Conservation (phyloP, 1,140 invertebrate species). For the Drosophila takahashii region DNA sequence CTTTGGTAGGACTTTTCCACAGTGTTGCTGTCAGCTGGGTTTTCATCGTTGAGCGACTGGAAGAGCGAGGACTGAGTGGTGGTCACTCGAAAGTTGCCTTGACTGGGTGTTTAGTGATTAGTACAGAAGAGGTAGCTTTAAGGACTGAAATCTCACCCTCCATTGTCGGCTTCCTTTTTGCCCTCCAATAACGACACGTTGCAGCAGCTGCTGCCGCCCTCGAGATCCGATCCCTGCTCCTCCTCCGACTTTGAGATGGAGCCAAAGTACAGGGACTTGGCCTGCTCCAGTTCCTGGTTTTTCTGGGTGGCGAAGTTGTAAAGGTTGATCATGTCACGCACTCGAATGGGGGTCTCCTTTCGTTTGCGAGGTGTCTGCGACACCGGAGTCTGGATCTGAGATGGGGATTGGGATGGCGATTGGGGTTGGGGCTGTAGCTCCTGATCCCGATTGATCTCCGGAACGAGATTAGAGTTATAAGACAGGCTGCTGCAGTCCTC, state of each 20-base stretch:
- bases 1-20: conserved; percentile 63
- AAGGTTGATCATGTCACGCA: conserved; percentile 71
- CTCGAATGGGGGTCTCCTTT: conserved; percentile 54
- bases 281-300: conserved; percentile 64
- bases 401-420: conserved; percentile 1
- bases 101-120: background rate
- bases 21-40: background rate
- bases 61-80: conserved; percentile 27
- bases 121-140: too few species aligned
- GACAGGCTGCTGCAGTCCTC: conserved; percentile 40
- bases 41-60: conserved; percentile 9
- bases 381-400: background rate
- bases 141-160: background rate
- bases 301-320: conserved; percentile 70
- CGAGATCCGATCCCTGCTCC: conserved; percentile 4
- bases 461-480: background rate
- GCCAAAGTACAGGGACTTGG: conserved; percentile 61
- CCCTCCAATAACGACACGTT: conserved; percentile 13
- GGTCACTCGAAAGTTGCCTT: conserved; percentile 39
- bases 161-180: background rate
- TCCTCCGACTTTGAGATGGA: conserved; percentile 9
- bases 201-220: conserved; percentile 20
- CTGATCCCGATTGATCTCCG: conserved; percentile 5
- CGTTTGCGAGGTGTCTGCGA: background rate
- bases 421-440: conserved; percentile 11